These are phyloP conservation scores for Temnothorax ravouxi DNA, from an alignment of 2,888 invertebrate genomes.

Conservation along the genomic window DNA sequence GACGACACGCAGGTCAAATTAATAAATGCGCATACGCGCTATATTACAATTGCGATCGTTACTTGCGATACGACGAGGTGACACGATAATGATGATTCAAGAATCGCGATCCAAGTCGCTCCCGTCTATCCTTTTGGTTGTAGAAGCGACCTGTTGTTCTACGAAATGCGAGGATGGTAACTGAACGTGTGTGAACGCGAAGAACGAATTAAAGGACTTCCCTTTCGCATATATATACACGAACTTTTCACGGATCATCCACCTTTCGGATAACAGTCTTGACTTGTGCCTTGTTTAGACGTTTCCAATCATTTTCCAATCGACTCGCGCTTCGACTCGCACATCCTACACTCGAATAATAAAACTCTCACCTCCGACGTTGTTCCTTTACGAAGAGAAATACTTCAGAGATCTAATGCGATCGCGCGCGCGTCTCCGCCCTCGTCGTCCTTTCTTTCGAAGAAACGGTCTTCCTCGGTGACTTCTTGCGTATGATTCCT, in stretches of 20 bases:
- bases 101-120: constrained; percentile 51
- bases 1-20: constrained; percentile 51
- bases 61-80: constrained; percentile 65
- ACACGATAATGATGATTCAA: constrained; percentile 64
- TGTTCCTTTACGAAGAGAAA: neutral
- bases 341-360: constrained; percentile 7
- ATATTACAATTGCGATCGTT: constrained; percentile 59
- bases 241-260: constrained; percentile 44
- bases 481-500: constrained; percentile 12
- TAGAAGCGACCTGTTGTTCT: constrained; percentile 8
- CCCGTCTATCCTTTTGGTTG: constrained; percentile 32
- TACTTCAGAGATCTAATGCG: neutral
- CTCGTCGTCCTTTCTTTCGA: neutral
- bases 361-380: neutral
- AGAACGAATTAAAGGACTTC: constrained; percentile 29
- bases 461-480: constrained; percentile 41
- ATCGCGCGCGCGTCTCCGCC: constrained; percentile 11
- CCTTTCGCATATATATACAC: constrained; percentile 10
- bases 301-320: constrained; percentile 46
- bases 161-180: neutral
- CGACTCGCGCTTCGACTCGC: constrained; percentile 28
- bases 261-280: constrained; percentile 46
- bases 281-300: constrained; percentile 57
- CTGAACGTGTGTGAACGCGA: neutral
- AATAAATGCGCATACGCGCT: constrained; percentile 49